A percentile compares a stretch with the other conserved stretches of the same genome.
Conservation (phyloP, 2,797 vertebrate species). For the Lerista edwardsae region DNA sequence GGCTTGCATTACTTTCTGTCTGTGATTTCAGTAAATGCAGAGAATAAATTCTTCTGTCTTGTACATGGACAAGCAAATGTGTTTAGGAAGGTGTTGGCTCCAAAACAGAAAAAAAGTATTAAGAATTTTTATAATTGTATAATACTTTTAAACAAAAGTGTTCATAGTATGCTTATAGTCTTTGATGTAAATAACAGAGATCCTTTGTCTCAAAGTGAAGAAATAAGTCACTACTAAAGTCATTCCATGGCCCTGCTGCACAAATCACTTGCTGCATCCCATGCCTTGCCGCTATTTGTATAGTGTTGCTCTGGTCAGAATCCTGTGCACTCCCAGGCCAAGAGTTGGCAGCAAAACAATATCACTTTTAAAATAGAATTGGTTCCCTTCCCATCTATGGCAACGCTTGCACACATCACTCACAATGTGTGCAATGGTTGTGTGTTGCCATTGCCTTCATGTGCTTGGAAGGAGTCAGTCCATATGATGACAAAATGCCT, state of each 20-base stretch:
- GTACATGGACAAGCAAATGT: neutral
- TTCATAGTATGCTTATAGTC: neutral
- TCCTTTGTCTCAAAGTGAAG: neutral
- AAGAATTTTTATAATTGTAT: neutral
- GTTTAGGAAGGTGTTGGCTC: neutral
- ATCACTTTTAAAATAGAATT: too few relatives aligned
- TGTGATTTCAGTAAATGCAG: neutral
- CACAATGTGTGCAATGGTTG: too few relatives aligned
- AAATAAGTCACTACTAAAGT: neutral
- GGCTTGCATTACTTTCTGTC: neutral
- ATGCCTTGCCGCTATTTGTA: neutral
- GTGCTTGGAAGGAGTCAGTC: too few relatives aligned
- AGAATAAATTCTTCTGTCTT: neutral
- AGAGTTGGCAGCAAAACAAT: too few relatives aligned
- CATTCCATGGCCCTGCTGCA: neutral
- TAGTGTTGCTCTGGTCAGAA: too few relatives aligned
- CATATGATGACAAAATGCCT: too few relatives aligned
- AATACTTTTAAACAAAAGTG: too few relatives aligned
- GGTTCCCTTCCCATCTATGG: too few relatives aligned
- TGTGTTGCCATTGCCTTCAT: too few relatives aligned
- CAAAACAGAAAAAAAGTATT: neutral
- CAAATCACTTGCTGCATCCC: neutral
- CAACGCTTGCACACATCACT: too few relatives aligned
- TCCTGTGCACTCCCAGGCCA: too few relatives aligned
- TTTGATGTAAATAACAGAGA: neutral